phyloP scores from a whole-genome alignment of 2,113 vertebrate species.

The Pachypanchax playfairii region DNA sequence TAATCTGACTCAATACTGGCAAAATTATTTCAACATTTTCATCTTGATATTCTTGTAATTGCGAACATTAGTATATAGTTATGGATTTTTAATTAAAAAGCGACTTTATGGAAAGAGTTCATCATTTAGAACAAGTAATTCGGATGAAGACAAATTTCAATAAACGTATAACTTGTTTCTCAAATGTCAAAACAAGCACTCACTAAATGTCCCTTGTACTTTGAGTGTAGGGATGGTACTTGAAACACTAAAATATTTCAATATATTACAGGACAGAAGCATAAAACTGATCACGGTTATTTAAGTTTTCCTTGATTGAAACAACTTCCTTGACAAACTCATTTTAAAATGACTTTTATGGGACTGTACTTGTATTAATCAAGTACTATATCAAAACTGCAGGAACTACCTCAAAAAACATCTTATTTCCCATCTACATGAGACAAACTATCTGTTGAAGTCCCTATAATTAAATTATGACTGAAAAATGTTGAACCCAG shows the following conservation, averaged over 20 bases:
- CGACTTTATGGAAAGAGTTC: neutral
- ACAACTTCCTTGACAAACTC: neutral
- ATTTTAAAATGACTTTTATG: neutral
- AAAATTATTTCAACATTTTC: neutral
- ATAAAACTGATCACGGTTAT: neutral
- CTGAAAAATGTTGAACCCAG: slow-evolving; percentile 21
- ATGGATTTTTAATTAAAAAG: neutral
- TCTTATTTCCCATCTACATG: neutral
- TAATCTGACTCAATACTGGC: neutral
- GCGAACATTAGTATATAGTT: neutral
- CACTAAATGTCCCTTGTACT: too few species aligned
- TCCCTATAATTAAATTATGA: slow-evolving; percentile 11
- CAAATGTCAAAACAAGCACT: too few species aligned
- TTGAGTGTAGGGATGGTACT: too few species aligned
- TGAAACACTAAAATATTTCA: too few species aligned
- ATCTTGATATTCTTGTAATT: neutral
- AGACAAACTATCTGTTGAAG: slow-evolving; percentile 8
- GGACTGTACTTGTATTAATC: too few species aligned
- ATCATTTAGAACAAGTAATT: too few species aligned
- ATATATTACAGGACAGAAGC: too few species aligned
- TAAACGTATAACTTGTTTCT: too few species aligned
- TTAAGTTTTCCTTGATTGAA: too few species aligned
- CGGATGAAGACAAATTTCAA: too few species aligned
- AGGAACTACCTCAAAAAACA: neutral
- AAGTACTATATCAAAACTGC: neutral